Conservation (phyloP, 2,113 vertebrate species). For the Lepus americanus region DNA sequence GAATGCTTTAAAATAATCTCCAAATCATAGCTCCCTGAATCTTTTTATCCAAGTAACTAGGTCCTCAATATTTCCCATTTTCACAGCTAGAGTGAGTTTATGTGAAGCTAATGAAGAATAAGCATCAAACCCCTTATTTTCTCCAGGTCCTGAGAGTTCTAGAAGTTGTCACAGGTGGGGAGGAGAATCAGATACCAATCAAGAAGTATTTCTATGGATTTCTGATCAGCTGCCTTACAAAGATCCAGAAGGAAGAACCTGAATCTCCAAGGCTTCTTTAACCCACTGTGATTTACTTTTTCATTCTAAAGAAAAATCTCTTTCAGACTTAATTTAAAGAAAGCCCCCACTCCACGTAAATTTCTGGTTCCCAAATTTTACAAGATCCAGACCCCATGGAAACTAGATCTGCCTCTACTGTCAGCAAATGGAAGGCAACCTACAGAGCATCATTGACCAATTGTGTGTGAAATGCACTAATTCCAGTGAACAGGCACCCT, state of each 20-base stretch:
- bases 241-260: background rate
- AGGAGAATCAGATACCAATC: background rate
- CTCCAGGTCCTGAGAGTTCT: background rate
- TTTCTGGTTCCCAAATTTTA: background rate
- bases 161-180: background rate
- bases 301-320: constrained; percentile 1
- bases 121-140: background rate
- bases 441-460: background rate
- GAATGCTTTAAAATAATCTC: background rate
- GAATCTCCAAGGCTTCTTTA: background rate
- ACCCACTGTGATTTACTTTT: background rate
- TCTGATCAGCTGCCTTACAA: background rate
- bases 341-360: background rate
- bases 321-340: constrained; percentile 21
- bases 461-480: constrained; percentile 64
- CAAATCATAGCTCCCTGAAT: background rate
- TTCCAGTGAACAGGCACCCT: constrained; percentile 20
- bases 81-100: background rate
- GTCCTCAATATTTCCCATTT: background rate
- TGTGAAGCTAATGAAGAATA: background rate
- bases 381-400: background rate
- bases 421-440: constrained; percentile 23
- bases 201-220: background rate
- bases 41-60: background rate
- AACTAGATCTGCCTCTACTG: background rate